These are phyloP conservation scores for Didymodactylos carnosus DNA, from an alignment of 2,888 invertebrate species.

Conservation along the genomic window DNA sequence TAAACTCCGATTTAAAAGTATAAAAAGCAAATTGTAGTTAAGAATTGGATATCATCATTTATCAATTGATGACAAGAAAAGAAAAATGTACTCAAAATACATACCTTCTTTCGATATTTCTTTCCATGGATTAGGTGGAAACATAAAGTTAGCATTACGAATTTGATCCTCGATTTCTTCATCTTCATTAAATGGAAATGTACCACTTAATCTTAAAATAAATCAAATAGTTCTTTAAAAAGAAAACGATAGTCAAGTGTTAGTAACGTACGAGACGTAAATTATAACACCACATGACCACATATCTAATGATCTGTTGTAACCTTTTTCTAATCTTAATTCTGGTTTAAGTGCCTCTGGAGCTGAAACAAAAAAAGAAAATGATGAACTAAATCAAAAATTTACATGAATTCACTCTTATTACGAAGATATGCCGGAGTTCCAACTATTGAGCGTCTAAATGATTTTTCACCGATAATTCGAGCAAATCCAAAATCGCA, in stretches of 20 bases:
- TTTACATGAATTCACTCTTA: constrained; percentile 19
- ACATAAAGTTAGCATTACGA: constrained; percentile 98
- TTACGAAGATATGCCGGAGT: constrained; percentile 92
- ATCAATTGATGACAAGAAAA: no score
- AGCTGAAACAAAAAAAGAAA: constrained; percentile 40
- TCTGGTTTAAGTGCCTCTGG: constrained; percentile 46
- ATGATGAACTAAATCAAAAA: neutral
- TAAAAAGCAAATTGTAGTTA: no score
- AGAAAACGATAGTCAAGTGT: no score
- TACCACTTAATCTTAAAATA: constrained; percentile 62
- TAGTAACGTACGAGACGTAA: constrained; percentile 54
- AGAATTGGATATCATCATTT: no score
- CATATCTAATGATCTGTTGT: constrained; percentile 95
- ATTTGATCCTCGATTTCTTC: constrained; percentile 98
- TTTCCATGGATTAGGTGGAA: constrained; percentile 89
- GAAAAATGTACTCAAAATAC: no score
- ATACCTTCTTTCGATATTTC: constrained; percentile 74
- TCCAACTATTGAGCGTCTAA: constrained; percentile 84
- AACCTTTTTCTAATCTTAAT: constrained; percentile 88
- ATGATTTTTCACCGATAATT: constrained; percentile 95
- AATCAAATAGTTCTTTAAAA: neutral
- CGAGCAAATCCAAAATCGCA: constrained; percentile 98
- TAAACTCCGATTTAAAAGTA: no score
- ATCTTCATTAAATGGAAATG: constrained; percentile 98
- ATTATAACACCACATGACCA: constrained; percentile 99